phyloP scores from a whole-genome alignment of 2,888 invertebrate species.

The Parelbella ahira region DNA sequence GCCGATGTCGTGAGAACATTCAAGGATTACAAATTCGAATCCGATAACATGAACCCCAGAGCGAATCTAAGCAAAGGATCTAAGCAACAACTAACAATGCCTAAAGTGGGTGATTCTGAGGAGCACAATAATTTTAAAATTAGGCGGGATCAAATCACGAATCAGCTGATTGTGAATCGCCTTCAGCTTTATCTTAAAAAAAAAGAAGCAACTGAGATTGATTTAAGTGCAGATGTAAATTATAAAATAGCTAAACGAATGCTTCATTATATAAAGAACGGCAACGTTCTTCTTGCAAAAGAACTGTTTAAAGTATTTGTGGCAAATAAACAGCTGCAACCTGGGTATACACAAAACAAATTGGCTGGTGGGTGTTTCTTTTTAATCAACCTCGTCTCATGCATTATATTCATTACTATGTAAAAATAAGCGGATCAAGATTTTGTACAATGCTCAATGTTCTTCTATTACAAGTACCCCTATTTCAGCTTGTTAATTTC shows the following conservation, averaged over 20 bases:
- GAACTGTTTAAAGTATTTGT: conserved; percentile 57
- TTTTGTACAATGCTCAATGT: too few species aligned
- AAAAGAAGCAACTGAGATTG: conserved; percentile 40
- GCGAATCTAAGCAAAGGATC: background rate
- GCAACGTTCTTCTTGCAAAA: conserved; percentile 51
- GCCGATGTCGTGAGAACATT: conserved; percentile 38
- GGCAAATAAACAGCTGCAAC: conserved; percentile 33
- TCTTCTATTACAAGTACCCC: too few species aligned
- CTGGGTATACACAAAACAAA: background rate
- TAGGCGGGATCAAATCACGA: conserved; percentile 53
- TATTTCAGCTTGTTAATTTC: too few species aligned
- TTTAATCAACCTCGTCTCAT: too few species aligned
- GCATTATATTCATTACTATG: background rate
- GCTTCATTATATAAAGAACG: conserved; percentile 47
- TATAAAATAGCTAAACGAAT: conserved; percentile 56
- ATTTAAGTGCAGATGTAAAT: conserved; percentile 43
- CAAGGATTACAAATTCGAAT: too few species aligned
- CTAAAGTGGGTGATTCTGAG: conserved; percentile 5
- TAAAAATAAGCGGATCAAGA: too few species aligned
- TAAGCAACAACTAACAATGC: conserved; percentile 19
- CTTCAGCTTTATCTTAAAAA: conserved; percentile 46
- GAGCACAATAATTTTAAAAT: conserved; percentile 39
- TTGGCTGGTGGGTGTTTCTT: background rate
- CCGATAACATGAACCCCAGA: conserved; percentile 3
- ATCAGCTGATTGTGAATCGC: conserved; percentile 59